Evolutionary conservation across 2,113 vertebrate genomes (phyloP), one percentile per base, ranked within the genome.

Genomic region (Osmerus mordax): DNA sequence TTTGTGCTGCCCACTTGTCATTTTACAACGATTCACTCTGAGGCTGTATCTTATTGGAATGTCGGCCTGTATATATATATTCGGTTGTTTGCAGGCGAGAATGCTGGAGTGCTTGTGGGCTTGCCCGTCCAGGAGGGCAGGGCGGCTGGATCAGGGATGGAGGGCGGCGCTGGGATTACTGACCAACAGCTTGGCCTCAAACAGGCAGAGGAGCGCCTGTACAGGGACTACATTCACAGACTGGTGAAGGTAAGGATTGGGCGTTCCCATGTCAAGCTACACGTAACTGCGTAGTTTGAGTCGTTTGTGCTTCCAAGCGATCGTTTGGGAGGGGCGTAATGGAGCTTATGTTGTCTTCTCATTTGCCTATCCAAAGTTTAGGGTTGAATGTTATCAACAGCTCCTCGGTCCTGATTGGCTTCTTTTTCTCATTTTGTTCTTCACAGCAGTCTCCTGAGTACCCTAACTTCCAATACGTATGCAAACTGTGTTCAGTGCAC

Each of bases 401-500:
- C n/a, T 32, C 18, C 29, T 64, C 19, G 21, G 3, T 66, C 18
- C 23, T 56, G 7, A 66, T 59, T 66, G 63, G 52, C 47, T 47
- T 4, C 2, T 82, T 82, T 15, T n/a, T 80, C 69, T 88, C 60
- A 78, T 65, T 80, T 61, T 78, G 52, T 9, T 80, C 78, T 67
- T 65, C 81, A 72, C 90, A 99, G 97, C 94, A 93, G 68, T 97
- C 96, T 77, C 94, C 96, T 1, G 97, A 99, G 83, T 98, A 97
- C 81, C 95, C 96, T 54, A 97, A 97, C 89, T 99, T 94, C 80
- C 96, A 97, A 73, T 99, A 99, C 89, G 92, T 98, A 92, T 99
- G 97, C 95, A 97, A 95, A 84, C 95, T 99, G 69, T 99, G 97
- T 88, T 94, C 95, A 61, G 95, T 98, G 86, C 96, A 97, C 82